Evolutionary conservation across 2,797 vertebrate genomes (phyloP), one percentile per base, ranked within the genome.

Genomic region (Pangasius macronema): DNA sequence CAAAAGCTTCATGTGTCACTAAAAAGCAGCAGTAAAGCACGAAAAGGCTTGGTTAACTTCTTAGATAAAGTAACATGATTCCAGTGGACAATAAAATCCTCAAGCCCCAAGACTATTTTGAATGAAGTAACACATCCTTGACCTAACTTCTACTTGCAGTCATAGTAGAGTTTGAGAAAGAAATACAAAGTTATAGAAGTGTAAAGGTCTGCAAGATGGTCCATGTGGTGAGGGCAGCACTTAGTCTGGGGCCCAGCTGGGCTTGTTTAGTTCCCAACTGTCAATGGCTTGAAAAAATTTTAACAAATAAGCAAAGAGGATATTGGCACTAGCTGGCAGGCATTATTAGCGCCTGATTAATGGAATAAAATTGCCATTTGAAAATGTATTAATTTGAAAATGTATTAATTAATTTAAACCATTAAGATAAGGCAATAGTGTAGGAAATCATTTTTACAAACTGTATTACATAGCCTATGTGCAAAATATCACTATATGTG

Each of bases 231-330:
- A 87, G 81, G 81, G 72, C 46, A 83, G 49, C 80, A 51, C 57
- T 81, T 73, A 61, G 79, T 27, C 79, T 82, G 39, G 42, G 68
- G 55, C 55, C 68, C 86, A 87, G 80, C 53, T 82, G 80, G 86
- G 49, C 86, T 72, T 51, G 20, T 72, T 82, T 46, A 82, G 77
- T 82, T 82, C 67, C 79, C 55, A 86, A 82, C 55, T 80, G 85
- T 86, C 77, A 86, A 46, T 81, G 65, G 24, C 77, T 72, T 72
- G 10, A 85, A 79, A 79, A 6, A 30, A 20, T 39, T 75, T 53
- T 57, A 53, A 73, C 3, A 51, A 63, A 76, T 22, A 83, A n/a
- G 39, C 55, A 73, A 6, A 42, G n/a, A 3, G 22, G 30, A 84
- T 79, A 61, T 79, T 84, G 63, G 51, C 86, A 70, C 51, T 79